phyloP scores from a whole-genome alignment of 2,888 invertebrate genomes.

The Frankliniella fusca region DNA sequence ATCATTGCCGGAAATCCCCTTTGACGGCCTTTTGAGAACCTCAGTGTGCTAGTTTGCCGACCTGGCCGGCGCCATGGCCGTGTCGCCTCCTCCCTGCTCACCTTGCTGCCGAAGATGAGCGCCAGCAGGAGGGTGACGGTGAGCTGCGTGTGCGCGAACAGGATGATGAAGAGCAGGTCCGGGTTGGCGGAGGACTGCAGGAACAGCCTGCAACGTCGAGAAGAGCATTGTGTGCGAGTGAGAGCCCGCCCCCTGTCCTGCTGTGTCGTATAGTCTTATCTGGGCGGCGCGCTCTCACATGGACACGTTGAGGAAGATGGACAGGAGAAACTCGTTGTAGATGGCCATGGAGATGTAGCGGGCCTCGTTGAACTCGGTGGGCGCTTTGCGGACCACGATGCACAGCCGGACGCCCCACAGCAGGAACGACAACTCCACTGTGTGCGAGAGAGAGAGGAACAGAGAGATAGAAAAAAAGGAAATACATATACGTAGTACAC shows the following conservation, averaged over 20 bases:
- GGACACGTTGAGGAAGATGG: slow-evolving; percentile 90
- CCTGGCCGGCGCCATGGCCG: no score
- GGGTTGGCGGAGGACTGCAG: slow-evolving; percentile 93
- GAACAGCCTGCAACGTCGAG: slow-evolving; percentile 69
- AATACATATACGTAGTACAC: background rate
- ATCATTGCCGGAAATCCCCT: no score
- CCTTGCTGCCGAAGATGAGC: slow-evolving; percentile 94
- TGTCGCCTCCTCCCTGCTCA: slow-evolving; percentile 47
- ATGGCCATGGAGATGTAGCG: slow-evolving; percentile 96
- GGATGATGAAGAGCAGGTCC: slow-evolving; percentile 89
- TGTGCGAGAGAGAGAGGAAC: slow-evolving; percentile 44
- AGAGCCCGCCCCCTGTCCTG: background rate
- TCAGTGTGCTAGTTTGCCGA: no score
- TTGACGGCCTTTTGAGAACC: no score
- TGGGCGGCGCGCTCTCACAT: slow-evolving; percentile 64
- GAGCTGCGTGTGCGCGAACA: slow-evolving; percentile 93
- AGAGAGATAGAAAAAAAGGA: background rate
- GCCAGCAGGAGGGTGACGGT: slow-evolving; percentile 87
- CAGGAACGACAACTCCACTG: slow-evolving; percentile 90
- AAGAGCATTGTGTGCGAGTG: no score
- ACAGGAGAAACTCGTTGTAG: slow-evolving; percentile 93
- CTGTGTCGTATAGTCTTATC: no score
- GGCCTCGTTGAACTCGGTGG: slow-evolving; percentile 96
- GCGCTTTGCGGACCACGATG: slow-evolving; percentile 92
- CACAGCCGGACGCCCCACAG: slow-evolving; percentile 93